Base-by-base conservation (phyloP, 2,113 vertebrate genomes). In the Gasterosteus nipponicus region DNA sequence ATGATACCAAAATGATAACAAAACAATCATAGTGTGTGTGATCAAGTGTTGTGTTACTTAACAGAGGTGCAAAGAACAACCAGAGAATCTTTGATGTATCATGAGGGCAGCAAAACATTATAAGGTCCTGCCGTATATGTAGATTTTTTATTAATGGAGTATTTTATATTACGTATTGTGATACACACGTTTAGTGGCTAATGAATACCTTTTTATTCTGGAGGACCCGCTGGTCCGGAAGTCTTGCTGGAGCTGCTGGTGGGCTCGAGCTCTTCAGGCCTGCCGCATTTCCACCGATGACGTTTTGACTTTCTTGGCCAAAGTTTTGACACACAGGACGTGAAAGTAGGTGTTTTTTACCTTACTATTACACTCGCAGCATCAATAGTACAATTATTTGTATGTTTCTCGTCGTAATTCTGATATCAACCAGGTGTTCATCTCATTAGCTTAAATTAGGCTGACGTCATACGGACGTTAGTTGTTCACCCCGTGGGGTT, bases 181-280 rank as follows among this genome's bases (percentile, higher is more conserved):
- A 22, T 15, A 4, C 11, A 22, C 7, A 22, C 5, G 41, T 62
- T 62, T 22, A 14, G 38, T 14, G 10, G 41, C 33, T 7, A 19
- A 47, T 5, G 22, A 26, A 33, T 16, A 16, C 2, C 0, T 11
- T 73, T 73, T 66, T 73, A 73, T 66, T 80, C 38, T 72, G 69
- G 60, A 76, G 35, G 35, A 33, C 42, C 10, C 18, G 3, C 5
- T 33, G 7, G 22, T 1, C 44, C 56, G 64, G 73, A 78, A 72
- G 53, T 58, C 0, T 12, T 46, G 1, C 19, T 29, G 46, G 8
- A 14, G 33, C 26, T 18, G 33, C 41, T 29, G 35, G 39, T 57
- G 38, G 4, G 5, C 38, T 16, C 51, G n/a, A 29, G 10, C 42
- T 41, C 35, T 49, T 58, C 41, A 29, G 6, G 10, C 14, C n/a